Conservation (phyloP, 1,140 invertebrate genomes). For the Plodia interpunctella region DNA sequence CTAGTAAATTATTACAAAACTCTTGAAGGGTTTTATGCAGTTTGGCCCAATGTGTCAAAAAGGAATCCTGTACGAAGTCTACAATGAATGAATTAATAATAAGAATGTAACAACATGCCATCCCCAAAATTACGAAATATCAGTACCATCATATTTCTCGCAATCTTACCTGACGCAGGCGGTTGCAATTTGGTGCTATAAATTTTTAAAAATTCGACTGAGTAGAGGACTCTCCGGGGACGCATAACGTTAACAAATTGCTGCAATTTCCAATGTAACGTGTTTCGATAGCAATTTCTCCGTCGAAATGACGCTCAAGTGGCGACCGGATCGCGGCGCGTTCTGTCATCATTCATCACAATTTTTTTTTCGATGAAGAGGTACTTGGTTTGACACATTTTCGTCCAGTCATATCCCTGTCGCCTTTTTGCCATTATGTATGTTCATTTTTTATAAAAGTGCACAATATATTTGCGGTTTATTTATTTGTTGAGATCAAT, state of each 20-base stretch:
- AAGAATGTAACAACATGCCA: not conserved
- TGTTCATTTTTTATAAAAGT: no score
- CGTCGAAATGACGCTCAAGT: slow-evolving; percentile 19
- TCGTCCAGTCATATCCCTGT: no score
- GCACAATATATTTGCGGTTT: not conserved
- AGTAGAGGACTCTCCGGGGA: slow-evolving; percentile 40
- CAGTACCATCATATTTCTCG: not conserved
- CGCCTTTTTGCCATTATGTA: no score
- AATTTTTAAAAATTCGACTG: slow-evolving; percentile 46
- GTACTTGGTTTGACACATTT: not conserved
- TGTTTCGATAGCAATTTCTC: slow-evolving; percentile 50
- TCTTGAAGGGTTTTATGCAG: no score
- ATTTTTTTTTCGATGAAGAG: not conserved
- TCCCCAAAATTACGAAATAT: not conserved
- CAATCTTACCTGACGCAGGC: slow-evolving; percentile 6
- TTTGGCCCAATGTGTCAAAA: no score
- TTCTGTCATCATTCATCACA: slow-evolving; percentile 15
- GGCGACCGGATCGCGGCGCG: slow-evolving; percentile 9
- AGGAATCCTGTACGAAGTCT: no score
- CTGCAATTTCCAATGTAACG: slow-evolving; percentile 58
- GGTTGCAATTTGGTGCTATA: slow-evolving; percentile 26
- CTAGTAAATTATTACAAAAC: no score
- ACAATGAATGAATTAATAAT: no score
- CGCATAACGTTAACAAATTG: slow-evolving; percentile 59
- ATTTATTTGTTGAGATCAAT: no score